A percentile compares a stretch with the other conserved stretches of the same genome.
Evolutionary conservation across 2,797 vertebrate species (phyloP).

Genomic region (Aeoliscus strigatus): DNA sequence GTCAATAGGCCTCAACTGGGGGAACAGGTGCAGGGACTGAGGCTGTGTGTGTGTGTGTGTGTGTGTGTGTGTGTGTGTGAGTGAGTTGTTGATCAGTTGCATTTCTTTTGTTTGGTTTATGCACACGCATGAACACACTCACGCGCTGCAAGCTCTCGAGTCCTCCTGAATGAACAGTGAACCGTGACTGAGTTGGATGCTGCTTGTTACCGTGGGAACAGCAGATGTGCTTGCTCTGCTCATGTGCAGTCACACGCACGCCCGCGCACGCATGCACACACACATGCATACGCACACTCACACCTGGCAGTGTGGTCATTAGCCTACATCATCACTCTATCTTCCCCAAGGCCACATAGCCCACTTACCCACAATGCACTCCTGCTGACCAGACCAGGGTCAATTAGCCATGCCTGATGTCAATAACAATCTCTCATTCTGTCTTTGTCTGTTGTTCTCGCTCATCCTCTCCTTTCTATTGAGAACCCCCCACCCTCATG

Average conservation of each 20-base stretch:
- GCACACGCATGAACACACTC: not conserved
- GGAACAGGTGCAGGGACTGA: too few relatives aligned
- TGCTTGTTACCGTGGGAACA: slow-evolving; percentile 57
- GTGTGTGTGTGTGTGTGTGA: too few relatives aligned
- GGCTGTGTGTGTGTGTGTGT: too few relatives aligned
- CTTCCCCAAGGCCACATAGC: slow-evolving; percentile 61
- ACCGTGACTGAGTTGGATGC: slow-evolving; percentile 52
- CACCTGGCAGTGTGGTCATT: slow-evolving; percentile 66
- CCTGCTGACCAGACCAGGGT: slow-evolving; percentile 48
- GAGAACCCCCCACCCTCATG: slow-evolving; percentile 7
- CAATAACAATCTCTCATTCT: slow-evolving; percentile 43
- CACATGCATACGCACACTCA: slow-evolving; percentile 20
- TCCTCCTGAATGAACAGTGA: slow-evolving; percentile 52
- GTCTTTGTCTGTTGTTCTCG: slow-evolving; percentile 4
- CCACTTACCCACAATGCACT: slow-evolving; percentile 73
- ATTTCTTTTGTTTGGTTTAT: not conserved
- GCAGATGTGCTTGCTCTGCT: slow-evolving; percentile 51
- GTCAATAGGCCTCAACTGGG: too few relatives aligned
- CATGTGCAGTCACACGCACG: slow-evolving; percentile 6
- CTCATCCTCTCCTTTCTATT: slow-evolving; percentile 3
- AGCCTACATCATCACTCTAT: slow-evolving; percentile 51
- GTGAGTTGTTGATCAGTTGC: too few relatives aligned
- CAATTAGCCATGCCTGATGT: slow-evolving; percentile 59
- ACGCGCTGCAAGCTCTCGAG: slow-evolving; percentile 23
- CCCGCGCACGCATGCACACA: slow-evolving; percentile 4